phyloP scores from a whole-genome alignment of 2,888 invertebrate genomes.

The Charanyca ferruginea region DNA sequence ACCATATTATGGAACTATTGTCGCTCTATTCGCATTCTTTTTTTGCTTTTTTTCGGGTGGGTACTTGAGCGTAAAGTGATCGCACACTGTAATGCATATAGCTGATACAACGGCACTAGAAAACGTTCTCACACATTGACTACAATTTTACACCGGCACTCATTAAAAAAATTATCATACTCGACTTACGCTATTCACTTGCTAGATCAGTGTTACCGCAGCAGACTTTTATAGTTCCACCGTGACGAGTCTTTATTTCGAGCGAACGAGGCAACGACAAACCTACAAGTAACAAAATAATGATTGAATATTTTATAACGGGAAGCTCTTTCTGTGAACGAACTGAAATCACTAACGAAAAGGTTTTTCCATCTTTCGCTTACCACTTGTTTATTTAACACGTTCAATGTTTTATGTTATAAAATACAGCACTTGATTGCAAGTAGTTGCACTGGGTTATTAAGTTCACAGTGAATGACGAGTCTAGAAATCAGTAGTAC shows the following conservation, averaged over 20 bases:
- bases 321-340: conserved; percentile 72
- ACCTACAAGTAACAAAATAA: conserved; percentile 63
- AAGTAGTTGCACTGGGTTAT: conserved; percentile 31
- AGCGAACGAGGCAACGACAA: conserved; percentile 74
- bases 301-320: conserved; percentile 65
- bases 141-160: conserved; percentile 72
- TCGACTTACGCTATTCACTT: conserved; percentile 50
- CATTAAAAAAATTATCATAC: conserved; percentile 65
- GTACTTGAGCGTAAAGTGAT: conserved; percentile 71
- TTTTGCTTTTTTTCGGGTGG: conserved; percentile 62
- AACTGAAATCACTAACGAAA: conserved; percentile 52
- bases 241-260: conserved; percentile 52
- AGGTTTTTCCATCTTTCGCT: conserved; percentile 42
- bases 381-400: conserved; percentile 39
- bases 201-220: conserved; percentile 47
- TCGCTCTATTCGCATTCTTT: conserved; percentile 66
- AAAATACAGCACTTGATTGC: conserved; percentile 42
- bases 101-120: conserved; percentile 74
- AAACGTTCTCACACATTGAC: conserved; percentile 71
- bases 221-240: conserved; percentile 51
- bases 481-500: conserved; percentile 84
- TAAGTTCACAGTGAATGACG: conserved; percentile 32
- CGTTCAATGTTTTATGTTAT: conserved; percentile 17
- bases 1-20: conserved; percentile 64
- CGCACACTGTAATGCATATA: conserved; percentile 71